Percentiles rank a stretch among this genome's conserved stretches.
Conservation (phyloP, 23 tunicate genomes). For the Ciona savignyi region DNA sequence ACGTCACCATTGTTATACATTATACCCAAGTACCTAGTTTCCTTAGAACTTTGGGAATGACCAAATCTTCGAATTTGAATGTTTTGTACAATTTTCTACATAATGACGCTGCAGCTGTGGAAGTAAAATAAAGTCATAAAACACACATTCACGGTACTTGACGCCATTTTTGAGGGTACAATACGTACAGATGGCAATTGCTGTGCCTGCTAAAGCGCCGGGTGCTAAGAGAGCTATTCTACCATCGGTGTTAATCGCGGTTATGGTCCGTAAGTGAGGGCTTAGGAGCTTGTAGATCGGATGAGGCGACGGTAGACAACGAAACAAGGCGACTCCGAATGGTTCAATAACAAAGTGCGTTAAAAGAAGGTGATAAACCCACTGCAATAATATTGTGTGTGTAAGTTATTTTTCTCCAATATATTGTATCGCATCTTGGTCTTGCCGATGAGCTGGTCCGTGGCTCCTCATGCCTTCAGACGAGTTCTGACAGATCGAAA, state of each 20-base stretch:
- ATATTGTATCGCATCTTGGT: too few relatives aligned
- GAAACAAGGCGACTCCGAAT: conserved; percentile 59
- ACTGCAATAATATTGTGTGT: conserved; percentile 50
- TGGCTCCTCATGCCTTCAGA: too few relatives aligned
- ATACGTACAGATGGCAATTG: conserved; percentile 39
- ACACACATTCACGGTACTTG: too few relatives aligned
- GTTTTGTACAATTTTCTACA: conserved; percentile 19
- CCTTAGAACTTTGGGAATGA: conserved; percentile 40
- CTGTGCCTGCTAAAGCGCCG: conserved; percentile 20
- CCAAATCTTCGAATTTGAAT: conserved; percentile 27
- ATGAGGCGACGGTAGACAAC: conserved; percentile 56
- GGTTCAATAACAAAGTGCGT: conserved; percentile 65
- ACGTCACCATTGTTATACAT: too few relatives aligned
- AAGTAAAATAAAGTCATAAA: background rate
- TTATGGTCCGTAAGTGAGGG: conserved; percentile 65
- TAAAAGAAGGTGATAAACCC: conserved; percentile 46
- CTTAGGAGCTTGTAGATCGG: conserved; percentile 71
- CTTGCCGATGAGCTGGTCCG: too few relatives aligned
- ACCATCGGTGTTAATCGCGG: conserved; percentile 45
- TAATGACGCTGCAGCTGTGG: conserved; percentile 31
- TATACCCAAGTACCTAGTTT: too few relatives aligned
- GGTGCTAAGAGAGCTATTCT: conserved; percentile 14
- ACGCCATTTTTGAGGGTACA: too few relatives aligned
- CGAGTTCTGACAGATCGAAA: too few relatives aligned
- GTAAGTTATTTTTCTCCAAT: too few relatives aligned